Evolutionary conservation across 2,888 invertebrate genomes (phyloP), one percentile per base, ranked within the genome.

Genomic region (Apamea crenata): DNA sequence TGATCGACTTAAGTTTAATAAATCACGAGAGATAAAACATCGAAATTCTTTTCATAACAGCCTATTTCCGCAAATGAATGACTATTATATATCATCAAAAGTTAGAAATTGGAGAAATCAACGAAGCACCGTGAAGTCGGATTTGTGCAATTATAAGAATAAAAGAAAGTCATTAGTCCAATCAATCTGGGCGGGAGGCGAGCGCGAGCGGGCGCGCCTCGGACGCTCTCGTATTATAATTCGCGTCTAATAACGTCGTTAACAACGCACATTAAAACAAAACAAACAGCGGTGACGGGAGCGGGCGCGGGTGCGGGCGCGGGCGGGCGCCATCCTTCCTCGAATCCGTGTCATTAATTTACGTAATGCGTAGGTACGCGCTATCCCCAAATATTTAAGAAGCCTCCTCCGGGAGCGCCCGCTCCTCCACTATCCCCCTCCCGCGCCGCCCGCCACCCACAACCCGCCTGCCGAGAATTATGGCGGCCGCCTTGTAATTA

Each of bases 401-500:
- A 96, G 97, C 96, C 97, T 96, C 96, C 96, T 97, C 95, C 96
- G 96, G 96, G 96, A 96, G 96, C 96, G 94, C 95, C 96, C 95
- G 95, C 92, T 95, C 93, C 96, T 95, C 96, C 97, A 96, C 96
- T 96, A 96, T 95, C 93, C 93, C 93, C 93, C 91, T 83, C 89
- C 89, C 93, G 91, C 90, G 85, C 91, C 93, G 84, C 93, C 93
- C 90, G 91, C 92, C 93, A 90, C 94, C 87, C 93, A 91, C 94
- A 88, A 90, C 93, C 94, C 96, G 94, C 96, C 96, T 93, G 96
- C 94, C 95, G 96, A 97, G 97, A 97, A 97, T 97, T 97, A 97
- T 97, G 97, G 97, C 97, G 97, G 97, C 97, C 97, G 97, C 97
- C 97, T 97, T 97, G 97, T 97, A 97, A 97, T 97, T 97, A 97